Conservation (phyloP, 2,888 invertebrate species). For the Priocnemis perturbator region DNA sequence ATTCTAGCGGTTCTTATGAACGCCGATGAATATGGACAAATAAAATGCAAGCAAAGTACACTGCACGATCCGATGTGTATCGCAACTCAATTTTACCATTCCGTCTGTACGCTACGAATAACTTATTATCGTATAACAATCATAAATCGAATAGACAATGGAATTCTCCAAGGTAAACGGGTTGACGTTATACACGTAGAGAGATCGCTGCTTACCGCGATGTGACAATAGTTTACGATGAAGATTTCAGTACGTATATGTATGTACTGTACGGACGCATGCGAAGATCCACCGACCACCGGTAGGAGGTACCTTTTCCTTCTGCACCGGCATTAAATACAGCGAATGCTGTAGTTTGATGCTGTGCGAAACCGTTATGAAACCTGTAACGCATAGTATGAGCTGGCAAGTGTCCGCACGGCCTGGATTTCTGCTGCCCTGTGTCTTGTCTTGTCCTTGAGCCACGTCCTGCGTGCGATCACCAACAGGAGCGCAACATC, state of each 20-base stretch:
- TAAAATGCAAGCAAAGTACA: too few species aligned
- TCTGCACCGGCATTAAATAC: slow-evolving; percentile 36
- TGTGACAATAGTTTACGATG: too few species aligned
- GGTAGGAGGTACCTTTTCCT: slow-evolving; percentile 27
- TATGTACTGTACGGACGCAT: neutral
- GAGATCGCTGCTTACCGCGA: too few species aligned
- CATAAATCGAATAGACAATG: too few species aligned
- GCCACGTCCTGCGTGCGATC: slow-evolving; percentile 32
- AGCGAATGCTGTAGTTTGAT: slow-evolving; percentile 50
- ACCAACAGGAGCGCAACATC: neutral
- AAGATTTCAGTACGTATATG: neutral
- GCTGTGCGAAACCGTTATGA: slow-evolving; percentile 66
- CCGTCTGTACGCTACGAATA: too few species aligned
- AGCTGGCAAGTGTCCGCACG: slow-evolving; percentile 50
- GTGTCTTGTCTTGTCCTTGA: slow-evolving; percentile 51
- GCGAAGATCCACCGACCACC: neutral
- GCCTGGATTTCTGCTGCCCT: slow-evolving; percentile 57
- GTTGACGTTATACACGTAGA: too few species aligned
- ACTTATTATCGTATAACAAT: too few species aligned
- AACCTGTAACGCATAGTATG: slow-evolving; percentile 61
- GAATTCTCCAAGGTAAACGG: too few species aligned
- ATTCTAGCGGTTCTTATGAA: too few species aligned
- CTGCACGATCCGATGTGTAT: too few species aligned
- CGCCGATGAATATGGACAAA: too few species aligned
- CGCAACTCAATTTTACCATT: too few species aligned